Evolutionary conservation across 2,113 vertebrate species (phyloP), one percentile per base, ranked within the genome.

Genomic region (Poeciliopsis retropinna): DNA sequence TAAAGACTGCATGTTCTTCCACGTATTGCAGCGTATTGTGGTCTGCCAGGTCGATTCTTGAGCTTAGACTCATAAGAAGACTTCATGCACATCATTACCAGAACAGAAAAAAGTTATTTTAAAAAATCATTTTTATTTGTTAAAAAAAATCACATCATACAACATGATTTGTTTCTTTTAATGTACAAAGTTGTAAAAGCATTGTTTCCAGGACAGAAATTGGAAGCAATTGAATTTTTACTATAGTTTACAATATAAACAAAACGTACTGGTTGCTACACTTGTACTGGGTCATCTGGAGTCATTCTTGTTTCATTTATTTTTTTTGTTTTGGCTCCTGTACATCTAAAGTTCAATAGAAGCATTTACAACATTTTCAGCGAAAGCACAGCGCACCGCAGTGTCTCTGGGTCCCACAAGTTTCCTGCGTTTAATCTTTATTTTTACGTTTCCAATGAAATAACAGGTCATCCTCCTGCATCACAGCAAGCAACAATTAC

Each of bases 131-230:
- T n/a, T 37, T 13, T 54, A 64, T 76, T 5, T 47, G 32, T 54
- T 70, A 5, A 47, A 2, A 78, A 73, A 64, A 51, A 29, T 22
- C 37, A 76, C 17, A 75, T 31, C 11, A 51, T 9, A 29, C 69
- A 67, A 66, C 47, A 27, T 0, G 32, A 66, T n/a, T 62, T 4
- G 25, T 57, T 17, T 30, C 65, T 14, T 60, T 77, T 57, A 51
- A 67, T 86, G 81, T 82, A 86, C 70, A 91, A 88, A 85, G 75
- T 83, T 90, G 79, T 64, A 83, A 85, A 83, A 63, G 67, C 44
- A 91, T 91, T 97, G 97, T 97, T 95, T 96, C 97, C 95, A 97
- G 94, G 94, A 76, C 63, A 72, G 31, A n/a, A 79, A 65, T 68
- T 67, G 11, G 95, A 97, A 96, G 95, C 93, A 96, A 95, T 94